Evolutionary conservation across 2,797 vertebrate genomes (phyloP), one percentile per base, ranked within the genome.

Genomic region (Simalia tracyae): DNA sequence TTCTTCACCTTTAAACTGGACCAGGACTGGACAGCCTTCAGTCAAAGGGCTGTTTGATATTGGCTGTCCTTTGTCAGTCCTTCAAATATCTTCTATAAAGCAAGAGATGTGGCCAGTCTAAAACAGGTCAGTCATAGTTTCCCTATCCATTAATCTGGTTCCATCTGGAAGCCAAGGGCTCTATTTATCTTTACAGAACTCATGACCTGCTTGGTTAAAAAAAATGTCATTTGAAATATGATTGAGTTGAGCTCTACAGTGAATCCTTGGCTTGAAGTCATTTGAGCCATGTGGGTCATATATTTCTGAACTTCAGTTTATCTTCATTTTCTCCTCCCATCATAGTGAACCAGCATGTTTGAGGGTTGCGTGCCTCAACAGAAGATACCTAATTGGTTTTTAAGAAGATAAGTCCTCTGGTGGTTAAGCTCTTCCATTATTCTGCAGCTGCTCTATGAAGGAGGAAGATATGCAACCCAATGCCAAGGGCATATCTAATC

Each of bases 301-400:
- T 87, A 42, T 50, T 36, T 85, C 54, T 22, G 60, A 81, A 26
- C 42, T 61, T 61, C 42, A 9, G 10, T 61, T 81, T 90, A 50
- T 90, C 84, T 90, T 89, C 28, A 57, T 92, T 90, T 42, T 6
- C 36, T 68, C 60, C 42, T 61, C 59, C 42, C 2, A 87, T 17
- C 42, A 36, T 54, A 72, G 46, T 72, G n/a, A 84, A 85, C 14
- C 22, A 26, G 8, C 19, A 31, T 36, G 1, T 81, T 22, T 15
- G n/a, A 56, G 11, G 84, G 12, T 54, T 54, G 14, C 22, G 26
- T 50, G 46, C 22, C 31, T 87, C 61, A 81, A 68, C 24, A 66
- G 42, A 90, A 90, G 84, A 85, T 26, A 36, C 28, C 61, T 42
- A 87, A 93, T 17, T 87, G 88, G 60, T 87, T 88, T 91, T 91